Conservation (phyloP, 2,888 invertebrate species). For the Carcina quercana region DNA sequence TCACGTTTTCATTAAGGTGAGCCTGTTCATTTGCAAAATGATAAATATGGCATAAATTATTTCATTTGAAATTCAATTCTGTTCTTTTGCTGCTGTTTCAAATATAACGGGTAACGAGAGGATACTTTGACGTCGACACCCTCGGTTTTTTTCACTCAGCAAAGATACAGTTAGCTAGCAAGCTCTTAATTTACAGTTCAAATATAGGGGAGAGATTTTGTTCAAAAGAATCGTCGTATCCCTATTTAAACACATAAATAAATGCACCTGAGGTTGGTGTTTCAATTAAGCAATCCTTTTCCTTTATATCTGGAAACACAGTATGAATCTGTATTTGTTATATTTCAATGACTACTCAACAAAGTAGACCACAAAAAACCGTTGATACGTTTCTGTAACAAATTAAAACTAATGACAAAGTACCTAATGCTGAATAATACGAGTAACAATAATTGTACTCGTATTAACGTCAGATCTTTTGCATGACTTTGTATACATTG, state of each 20-base stretch:
- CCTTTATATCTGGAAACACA: too few relatives aligned
- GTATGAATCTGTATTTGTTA: too few relatives aligned
- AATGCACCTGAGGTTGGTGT: too few relatives aligned
- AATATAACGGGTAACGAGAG: conserved; percentile 51
- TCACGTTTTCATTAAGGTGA: conserved; percentile 70
- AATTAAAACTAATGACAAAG: too few relatives aligned
- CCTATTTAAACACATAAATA: conserved; percentile 36
- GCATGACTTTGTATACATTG: conserved; percentile 13
- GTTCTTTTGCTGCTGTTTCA: conserved; percentile 59
- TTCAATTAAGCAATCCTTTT: too few relatives aligned
- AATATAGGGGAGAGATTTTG: conserved; percentile 61
- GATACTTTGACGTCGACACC: conserved; percentile 60
- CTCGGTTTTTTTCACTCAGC: conserved; percentile 50
- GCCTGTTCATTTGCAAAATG: conserved; percentile 72
- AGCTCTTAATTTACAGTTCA: conserved; percentile 68
- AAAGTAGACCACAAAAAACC: too few relatives aligned
- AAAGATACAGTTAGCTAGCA: conserved; percentile 64
- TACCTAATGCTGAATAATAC: too few relatives aligned
- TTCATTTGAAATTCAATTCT: conserved; percentile 75
- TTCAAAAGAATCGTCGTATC: conserved; percentile 57
- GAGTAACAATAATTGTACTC: too few relatives aligned
- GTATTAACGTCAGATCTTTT: too few relatives aligned
- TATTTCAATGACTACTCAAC: too few relatives aligned
- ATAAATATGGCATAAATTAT: conserved; percentile 76
- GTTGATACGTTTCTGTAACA: too few relatives aligned